Percentiles rank a stretch among this genome's conserved stretches.
Evolutionary conservation across 2,888 invertebrate genomes (phyloP).

Genomic region (Ichneumon xanthorius): DNA sequence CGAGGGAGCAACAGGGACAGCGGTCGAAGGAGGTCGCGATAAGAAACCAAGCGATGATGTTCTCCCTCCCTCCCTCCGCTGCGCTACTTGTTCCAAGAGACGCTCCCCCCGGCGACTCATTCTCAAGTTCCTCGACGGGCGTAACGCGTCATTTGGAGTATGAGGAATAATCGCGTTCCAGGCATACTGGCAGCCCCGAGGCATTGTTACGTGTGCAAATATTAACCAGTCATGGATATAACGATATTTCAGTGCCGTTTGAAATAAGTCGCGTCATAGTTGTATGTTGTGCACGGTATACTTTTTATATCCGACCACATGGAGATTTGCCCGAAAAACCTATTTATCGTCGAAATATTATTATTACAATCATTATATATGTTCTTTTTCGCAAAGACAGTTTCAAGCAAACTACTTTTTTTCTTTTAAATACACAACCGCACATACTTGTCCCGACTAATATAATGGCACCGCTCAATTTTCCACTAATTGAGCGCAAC

Average conservation of each 20-base stretch:
- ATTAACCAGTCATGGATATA: constrained; percentile 71
- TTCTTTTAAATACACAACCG: too few relatives aligned
- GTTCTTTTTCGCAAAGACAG: too few relatives aligned
- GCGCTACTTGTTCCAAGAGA: constrained; percentile 50
- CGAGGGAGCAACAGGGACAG: constrained; percentile 59
- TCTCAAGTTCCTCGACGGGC: constrained; percentile 23
- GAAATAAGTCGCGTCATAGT: constrained; percentile 2
- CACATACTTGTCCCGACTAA: too few relatives aligned
- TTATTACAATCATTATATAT: too few relatives aligned
- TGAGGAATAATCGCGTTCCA: constrained; percentile 74
- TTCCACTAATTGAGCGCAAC: background rate
- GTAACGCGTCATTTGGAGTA: constrained; percentile 75
- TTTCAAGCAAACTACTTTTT: too few relatives aligned
- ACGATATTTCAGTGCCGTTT: constrained; percentile 51
- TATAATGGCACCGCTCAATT: too few relatives aligned
- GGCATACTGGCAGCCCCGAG: constrained; percentile 67
- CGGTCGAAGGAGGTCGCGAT: constrained; percentile 79
- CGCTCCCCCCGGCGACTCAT: constrained; percentile 25
- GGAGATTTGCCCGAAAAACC: background rate
- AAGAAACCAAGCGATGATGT: constrained; percentile 68
- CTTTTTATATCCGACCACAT: background rate
- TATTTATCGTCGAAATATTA: background rate
- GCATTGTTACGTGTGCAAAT: constrained; percentile 79
- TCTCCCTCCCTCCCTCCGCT: constrained; percentile 58
- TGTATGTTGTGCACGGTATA: background rate